Conservation (phyloP, 2,113 vertebrate genomes). For the Atractosteus spatula region DNA sequence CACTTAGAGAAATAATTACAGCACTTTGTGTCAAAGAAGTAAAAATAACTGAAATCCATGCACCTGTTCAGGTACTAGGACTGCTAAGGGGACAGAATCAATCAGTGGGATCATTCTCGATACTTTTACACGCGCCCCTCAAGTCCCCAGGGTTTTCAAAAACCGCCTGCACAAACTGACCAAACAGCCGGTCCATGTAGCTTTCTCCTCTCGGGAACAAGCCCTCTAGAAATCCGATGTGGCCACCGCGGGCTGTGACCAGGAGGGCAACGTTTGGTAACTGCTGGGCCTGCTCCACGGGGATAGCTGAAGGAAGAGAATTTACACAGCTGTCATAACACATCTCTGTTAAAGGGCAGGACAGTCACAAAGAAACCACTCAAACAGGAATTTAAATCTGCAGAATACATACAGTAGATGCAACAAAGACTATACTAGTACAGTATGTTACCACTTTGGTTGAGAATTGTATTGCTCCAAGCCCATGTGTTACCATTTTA, state of each 20-base stretch:
- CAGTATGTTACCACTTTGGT: no score
- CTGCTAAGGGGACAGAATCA: neutral
- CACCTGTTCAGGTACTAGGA: no score
- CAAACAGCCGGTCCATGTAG: conserved; percentile 69
- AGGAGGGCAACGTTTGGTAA: conserved; percentile 66
- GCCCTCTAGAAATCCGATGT: conserved; percentile 79
- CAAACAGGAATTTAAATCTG: no score
- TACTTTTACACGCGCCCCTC: conserved; percentile 42
- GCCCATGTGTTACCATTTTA: no score
- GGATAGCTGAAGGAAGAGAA: conserved; percentile 58
- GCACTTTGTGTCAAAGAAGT: neutral
- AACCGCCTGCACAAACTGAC: conserved; percentile 57
- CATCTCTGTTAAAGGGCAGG: no score
- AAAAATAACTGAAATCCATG: no score
- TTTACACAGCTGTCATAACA: no score
- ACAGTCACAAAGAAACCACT: no score
- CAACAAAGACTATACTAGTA: no score
- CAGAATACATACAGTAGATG: no score
- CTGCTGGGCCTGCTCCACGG: conserved; percentile 45
- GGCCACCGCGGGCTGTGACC: conserved; percentile 69
- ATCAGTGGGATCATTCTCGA: conserved; percentile 18
- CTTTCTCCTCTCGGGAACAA: conserved; percentile 59
- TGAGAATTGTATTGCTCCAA: no score
- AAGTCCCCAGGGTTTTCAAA: conserved; percentile 62
- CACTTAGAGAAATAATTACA: no score